A percentile compares a stretch with the other conserved stretches of the same genome.
phyloP scores from a whole-genome alignment of 2,797 vertebrate species.

The Australoheros facetus region DNA sequence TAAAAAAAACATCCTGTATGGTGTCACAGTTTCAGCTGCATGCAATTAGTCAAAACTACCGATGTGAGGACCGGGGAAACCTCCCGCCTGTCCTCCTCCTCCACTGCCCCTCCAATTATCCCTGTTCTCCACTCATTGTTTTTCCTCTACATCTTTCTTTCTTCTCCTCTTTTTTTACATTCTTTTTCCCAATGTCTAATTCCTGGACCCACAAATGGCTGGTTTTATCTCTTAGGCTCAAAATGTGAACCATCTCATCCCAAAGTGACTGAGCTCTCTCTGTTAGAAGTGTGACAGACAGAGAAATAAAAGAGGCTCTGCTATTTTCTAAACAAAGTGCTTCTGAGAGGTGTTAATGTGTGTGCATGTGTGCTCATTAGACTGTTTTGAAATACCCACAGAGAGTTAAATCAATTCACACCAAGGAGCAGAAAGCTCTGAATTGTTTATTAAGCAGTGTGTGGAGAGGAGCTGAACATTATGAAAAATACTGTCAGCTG shows the following conservation, averaged over 20 bases:
- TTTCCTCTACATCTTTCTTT: background rate
- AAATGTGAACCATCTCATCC: background rate
- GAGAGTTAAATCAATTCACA: constrained; percentile 8
- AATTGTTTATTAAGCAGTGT: constrained; percentile 26
- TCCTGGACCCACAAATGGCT: background rate
- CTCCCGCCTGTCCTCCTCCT: background rate
- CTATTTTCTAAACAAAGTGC: background rate
- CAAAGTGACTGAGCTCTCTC: background rate
- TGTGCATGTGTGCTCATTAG: background rate
- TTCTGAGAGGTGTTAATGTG: background rate
- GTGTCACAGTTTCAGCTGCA: constrained; percentile 39
- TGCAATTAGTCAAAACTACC: constrained; percentile 46
- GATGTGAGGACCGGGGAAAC: background rate
- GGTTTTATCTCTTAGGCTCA: background rate
- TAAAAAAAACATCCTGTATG: constrained; percentile 25
- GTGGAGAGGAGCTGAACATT: background rate
- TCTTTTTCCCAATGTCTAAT: background rate
- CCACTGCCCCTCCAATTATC: constrained; percentile 14
- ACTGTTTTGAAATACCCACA: background rate
- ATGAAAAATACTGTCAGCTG: background rate
- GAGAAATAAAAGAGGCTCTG: background rate
- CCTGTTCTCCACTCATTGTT: background rate
- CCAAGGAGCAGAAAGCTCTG: constrained; percentile 10
- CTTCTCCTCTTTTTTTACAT: background rate
- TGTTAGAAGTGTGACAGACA: background rate